Conservation (phyloP, 2,113 vertebrate genomes). For the Notarius quadriscutis region DNA sequence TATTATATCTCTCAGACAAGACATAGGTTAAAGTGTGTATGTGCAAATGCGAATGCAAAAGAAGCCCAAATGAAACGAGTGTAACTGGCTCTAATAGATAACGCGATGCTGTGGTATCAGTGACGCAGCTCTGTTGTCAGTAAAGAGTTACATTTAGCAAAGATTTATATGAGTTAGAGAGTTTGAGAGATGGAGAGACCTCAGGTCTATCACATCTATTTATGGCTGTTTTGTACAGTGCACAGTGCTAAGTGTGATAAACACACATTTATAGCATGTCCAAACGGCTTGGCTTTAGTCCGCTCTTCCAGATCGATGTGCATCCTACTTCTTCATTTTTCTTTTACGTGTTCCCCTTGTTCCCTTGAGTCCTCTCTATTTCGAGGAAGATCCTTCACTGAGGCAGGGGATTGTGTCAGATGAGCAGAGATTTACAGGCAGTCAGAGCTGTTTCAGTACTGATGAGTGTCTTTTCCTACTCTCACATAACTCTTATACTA, state of each 20-base stretch:
- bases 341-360: constrained; percentile 40
- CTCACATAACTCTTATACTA: constrained; percentile 17
- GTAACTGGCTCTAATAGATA: neutral
- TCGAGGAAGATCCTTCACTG: constrained; percentile 40
- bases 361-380: constrained; percentile 49
- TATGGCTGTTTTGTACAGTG: constrained; percentile 45
- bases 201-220: constrained; percentile 49
- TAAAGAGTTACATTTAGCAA: constrained; percentile 23
- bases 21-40: neutral
- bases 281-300: constrained; percentile 40
- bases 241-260: constrained; percentile 39
- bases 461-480: constrained; percentile 29
- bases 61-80: constrained; percentile 1
- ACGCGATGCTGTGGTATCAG: neutral
- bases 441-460: constrained; percentile 36
- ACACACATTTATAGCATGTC: constrained; percentile 46
- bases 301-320: constrained; percentile 36
- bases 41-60: constrained; percentile 10
- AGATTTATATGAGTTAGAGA: constrained; percentile 26
- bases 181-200: constrained; percentile 23
- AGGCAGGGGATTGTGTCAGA: constrained; percentile 31
- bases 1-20: constrained; percentile 1
- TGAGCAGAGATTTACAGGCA: constrained; percentile 46
- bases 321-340: constrained; percentile 33
- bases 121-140: neutral